Evolutionary conservation across 1,140 invertebrate species (phyloP).

Genomic region (Danaus melanippus): DNA sequence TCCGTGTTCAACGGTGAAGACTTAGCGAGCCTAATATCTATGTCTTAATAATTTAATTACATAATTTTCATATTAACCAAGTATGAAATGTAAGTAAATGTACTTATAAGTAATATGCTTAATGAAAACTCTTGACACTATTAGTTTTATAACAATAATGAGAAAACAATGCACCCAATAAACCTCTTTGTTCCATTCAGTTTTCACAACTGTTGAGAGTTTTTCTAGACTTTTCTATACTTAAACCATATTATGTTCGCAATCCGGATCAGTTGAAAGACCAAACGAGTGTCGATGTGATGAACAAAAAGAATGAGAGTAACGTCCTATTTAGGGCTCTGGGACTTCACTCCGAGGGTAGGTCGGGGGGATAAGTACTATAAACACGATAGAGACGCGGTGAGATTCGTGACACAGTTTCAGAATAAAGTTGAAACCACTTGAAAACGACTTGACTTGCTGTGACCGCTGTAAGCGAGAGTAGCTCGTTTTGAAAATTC

Average conservation of each 20-base stretch:
- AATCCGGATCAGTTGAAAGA: too few relatives aligned
- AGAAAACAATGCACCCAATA: conserved; percentile 12
- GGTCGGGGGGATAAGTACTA: conserved; percentile 5
- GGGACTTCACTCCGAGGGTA: conserved; percentile 4
- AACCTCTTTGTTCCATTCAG: conserved; percentile 5
- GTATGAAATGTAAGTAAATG: too few relatives aligned
- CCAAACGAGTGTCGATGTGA: too few relatives aligned
- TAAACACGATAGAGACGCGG: conserved; percentile 9
- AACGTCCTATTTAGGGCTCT: too few relatives aligned
- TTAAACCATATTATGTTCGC: too few relatives aligned
- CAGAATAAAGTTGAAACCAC: conserved; percentile 5
- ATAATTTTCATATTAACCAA: too few relatives aligned
- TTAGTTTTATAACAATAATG: conserved; percentile 6
- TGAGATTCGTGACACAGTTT: conserved; percentile 20
- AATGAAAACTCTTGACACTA: not conserved
- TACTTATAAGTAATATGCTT: not conserved
- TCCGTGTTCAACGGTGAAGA: too few relatives aligned
- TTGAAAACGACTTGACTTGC: conserved; percentile 6
- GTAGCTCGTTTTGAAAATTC: not conserved
- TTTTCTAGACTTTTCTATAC: too few relatives aligned
- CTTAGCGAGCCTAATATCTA: too few relatives aligned
- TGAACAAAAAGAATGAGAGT: too few relatives aligned
- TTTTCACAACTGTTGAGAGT: too few relatives aligned
- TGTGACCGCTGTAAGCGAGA: not conserved
- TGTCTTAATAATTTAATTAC: too few relatives aligned